phyloP scores from a whole-genome alignment of 2,797 vertebrate species.

The Sebastes itinus region DNA sequence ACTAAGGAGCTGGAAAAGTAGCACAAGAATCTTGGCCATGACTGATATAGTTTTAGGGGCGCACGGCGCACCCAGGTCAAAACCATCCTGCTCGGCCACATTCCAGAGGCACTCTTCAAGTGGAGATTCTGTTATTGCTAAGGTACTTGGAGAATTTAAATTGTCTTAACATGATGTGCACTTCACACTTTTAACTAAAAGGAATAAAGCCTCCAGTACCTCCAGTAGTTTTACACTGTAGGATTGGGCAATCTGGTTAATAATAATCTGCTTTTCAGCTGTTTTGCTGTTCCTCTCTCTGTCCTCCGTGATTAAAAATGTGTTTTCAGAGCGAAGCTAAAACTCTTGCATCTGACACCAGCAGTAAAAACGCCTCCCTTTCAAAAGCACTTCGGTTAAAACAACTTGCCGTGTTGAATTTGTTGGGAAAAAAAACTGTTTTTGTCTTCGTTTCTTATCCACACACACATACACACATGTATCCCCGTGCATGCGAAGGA shows the following conservation, averaged over 20 bases:
- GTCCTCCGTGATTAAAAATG: too few species aligned
- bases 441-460: neutral
- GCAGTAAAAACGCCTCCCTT: neutral
- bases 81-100: neutral
- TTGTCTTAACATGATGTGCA: too few species aligned
- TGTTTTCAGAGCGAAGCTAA: neutral
- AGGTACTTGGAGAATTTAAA: neutral
- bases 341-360: neutral
- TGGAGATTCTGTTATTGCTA: too few species aligned
- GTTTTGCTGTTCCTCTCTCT: neutral
- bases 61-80: too few species aligned
- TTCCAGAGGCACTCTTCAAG: neutral
- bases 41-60: neutral
- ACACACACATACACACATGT: too few species aligned
- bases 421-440: fast-evolving
- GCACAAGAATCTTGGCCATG: too few species aligned
- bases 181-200: too few species aligned
- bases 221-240: too few species aligned
- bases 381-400: neutral
- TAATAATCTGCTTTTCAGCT: neutral
- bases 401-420: neutral
- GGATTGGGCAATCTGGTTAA: too few species aligned
- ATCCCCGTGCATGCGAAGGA: neutral
- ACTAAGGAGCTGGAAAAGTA: too few species aligned
- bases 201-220: too few species aligned